These are phyloP conservation scores for Achlya flavicornis DNA, from an alignment of 2,888 invertebrate species.

Conservation along the genomic window DNA sequence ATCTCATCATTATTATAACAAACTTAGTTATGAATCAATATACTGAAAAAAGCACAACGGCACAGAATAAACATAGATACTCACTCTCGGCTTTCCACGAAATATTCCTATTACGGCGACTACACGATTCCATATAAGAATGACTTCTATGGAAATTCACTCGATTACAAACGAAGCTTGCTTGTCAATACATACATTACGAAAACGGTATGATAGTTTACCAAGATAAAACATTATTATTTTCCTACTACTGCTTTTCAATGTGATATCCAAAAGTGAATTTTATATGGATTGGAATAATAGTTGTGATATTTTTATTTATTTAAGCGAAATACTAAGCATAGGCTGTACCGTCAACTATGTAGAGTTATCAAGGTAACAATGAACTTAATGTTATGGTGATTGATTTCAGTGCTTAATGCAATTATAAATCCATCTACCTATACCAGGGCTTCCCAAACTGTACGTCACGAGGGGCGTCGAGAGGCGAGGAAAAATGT, in stretches of 20 bases:
- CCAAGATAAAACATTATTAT: not conserved
- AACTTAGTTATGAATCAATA: not conserved
- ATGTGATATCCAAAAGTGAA: constrained; percentile 2
- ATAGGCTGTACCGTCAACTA: too few species aligned
- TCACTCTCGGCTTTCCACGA: not conserved
- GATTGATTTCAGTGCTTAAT: too few species aligned
- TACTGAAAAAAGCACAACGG: not conserved
- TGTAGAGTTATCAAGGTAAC: too few species aligned
- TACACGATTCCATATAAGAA: not conserved
- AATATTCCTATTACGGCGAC: not conserved
- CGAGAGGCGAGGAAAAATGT: too few species aligned
- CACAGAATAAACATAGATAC: not conserved
- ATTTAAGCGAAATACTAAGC: not conserved
- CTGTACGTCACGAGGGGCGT: too few species aligned
- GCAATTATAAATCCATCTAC: too few species aligned
- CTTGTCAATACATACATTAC: not conserved
- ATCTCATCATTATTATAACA: not conserved
- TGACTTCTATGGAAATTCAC: not conserved
- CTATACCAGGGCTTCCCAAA: too few species aligned
- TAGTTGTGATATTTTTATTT: not conserved
- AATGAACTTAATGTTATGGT: too few species aligned
- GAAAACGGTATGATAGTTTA: not conserved
- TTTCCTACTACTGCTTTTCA: not conserved
- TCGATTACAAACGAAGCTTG: not conserved
- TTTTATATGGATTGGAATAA: not conserved